phyloP scores from a whole-genome alignment of 1,140 invertebrate genomes.

The Neuroterus valhalla region DNA sequence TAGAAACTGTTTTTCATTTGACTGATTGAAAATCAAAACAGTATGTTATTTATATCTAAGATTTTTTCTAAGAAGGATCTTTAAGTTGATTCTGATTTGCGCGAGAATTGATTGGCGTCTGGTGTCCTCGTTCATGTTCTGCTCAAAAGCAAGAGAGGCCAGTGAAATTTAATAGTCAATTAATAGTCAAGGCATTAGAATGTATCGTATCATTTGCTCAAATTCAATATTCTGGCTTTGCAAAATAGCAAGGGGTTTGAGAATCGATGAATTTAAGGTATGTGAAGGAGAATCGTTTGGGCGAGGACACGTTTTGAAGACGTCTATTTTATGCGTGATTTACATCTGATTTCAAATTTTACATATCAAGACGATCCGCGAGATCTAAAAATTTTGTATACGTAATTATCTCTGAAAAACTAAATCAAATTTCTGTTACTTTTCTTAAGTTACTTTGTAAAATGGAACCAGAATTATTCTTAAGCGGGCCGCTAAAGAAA shows the following conservation, averaged over 20 bases:
- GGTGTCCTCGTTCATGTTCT: neutral
- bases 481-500: too few species aligned
- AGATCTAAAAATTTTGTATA: conserved; percentile 61
- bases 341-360: conserved; percentile 62
- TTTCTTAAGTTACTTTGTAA: neutral
- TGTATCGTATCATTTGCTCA: conserved; percentile 14
- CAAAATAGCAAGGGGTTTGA: conserved; percentile 5
- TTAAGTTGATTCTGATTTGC: neutral
- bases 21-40: conserved; percentile 63
- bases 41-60: conserved; percentile 53
- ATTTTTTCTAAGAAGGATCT: neutral
- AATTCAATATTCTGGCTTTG: conserved; percentile 19
- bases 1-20: conserved; percentile 47
- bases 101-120: conserved; percentile 6
- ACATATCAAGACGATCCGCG: conserved; percentile 67
- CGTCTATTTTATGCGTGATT: neutral
- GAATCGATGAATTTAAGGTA: conserved; percentile 11
- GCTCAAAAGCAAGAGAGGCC: conserved; percentile 38
- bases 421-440: neutral
- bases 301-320: neutral
- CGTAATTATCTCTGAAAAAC: neutral
- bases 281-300: neutral
- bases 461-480: neutral
- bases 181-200: conserved; percentile 44
- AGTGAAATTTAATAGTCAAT: conserved; percentile 60